Conservation (phyloP, 2,113 vertebrate species). For the Sorex araneus region DNA sequence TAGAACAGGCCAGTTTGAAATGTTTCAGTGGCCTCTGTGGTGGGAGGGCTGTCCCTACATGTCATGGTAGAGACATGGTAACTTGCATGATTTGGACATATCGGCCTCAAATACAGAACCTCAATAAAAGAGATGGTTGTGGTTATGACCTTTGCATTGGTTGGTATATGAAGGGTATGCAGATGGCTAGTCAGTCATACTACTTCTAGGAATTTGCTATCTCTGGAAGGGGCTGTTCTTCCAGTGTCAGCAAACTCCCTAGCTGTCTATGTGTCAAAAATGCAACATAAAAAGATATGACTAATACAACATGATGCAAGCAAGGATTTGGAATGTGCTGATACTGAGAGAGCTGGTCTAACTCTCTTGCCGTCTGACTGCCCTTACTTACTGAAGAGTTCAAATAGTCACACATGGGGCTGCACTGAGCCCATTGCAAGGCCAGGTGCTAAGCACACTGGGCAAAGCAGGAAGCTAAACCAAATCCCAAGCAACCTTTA, state of each 20-base stretch:
- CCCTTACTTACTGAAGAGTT: neutral
- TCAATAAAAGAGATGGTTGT: neutral
- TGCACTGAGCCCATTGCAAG: neutral
- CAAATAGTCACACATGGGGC: neutral
- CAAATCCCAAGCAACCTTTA: neutral
- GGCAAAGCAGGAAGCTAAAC: neutral
- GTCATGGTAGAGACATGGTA: too few species aligned
- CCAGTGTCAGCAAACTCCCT: neutral
- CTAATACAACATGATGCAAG: neutral
- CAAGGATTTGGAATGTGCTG: constrained; percentile 5
- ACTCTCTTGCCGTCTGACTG: neutral
- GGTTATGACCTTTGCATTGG: neutral
- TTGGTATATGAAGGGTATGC: neutral
- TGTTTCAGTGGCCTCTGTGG: neutral
- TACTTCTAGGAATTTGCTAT: neutral
- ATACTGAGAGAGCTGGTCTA: neutral
- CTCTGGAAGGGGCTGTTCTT: neutral
- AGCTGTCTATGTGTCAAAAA: neutral
- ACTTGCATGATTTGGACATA: neutral
- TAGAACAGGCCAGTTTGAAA: neutral
- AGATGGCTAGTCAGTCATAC: neutral
- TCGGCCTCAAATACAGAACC: neutral
- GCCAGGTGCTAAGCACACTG: neutral
- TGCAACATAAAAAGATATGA: neutral
- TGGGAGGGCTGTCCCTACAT: neutral